These are phyloP conservation scores for Pyrrhosoma nymphula DNA, from an alignment of 2,888 invertebrate genomes.

Conservation along the genomic window DNA sequence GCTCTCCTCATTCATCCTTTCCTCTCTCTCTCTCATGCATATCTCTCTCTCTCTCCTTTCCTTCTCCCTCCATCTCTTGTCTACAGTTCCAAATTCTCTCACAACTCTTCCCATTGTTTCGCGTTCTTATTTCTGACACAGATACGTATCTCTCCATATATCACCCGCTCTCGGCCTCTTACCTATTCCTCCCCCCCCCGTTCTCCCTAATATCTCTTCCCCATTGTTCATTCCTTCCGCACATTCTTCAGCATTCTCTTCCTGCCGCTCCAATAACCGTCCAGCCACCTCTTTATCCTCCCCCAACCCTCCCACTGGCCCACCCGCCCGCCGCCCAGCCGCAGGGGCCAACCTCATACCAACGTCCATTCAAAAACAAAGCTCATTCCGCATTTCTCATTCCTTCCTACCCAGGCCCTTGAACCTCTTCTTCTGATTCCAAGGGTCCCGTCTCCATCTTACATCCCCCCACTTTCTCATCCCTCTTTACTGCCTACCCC, in stretches of 20 bases:
- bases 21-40: not conserved
- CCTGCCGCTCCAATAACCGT: not conserved
- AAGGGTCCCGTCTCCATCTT: not conserved
- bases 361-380: conserved; percentile 8
- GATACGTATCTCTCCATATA: conserved; percentile 4
- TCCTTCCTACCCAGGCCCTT: not conserved
- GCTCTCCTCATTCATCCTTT: not conserved
- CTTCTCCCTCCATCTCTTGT: conserved; percentile 30
- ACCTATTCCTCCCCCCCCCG: not conserved
- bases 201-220: not conserved
- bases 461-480: not conserved
- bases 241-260: not conserved
- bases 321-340: not conserved
- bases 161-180: not conserved
- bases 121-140: not conserved
- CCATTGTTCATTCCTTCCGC: conserved; percentile 3
- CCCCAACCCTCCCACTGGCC: too few species aligned
- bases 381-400: conserved; percentile 24
- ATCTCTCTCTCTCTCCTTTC: not conserved
- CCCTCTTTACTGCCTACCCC: not conserved
- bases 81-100: conserved; percentile 23
- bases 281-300: too few species aligned
- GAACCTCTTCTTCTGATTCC: not conserved
- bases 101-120: conserved; percentile 20
- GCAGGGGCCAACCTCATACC: not conserved